Conservation (phyloP, 2,888 invertebrate species). For the Beris morrisii region DNA sequence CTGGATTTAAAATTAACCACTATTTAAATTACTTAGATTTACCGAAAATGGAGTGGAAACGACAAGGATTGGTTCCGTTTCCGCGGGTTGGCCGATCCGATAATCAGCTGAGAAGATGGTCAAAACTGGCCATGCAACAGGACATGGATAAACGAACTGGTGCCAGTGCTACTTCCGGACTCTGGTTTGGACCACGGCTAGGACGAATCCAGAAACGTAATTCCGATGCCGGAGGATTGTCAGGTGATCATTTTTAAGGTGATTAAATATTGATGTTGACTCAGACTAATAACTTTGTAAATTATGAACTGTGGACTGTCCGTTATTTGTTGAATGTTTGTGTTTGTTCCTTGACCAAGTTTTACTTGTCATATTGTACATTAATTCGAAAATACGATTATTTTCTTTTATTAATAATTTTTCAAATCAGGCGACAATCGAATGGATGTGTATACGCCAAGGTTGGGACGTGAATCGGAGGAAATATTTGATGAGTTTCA, state of each 20-base stretch:
- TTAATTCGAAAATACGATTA: background rate
- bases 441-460: conserved; percentile 43
- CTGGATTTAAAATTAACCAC: background rate
- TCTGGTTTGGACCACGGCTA: conserved; percentile 72
- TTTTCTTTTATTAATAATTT: background rate
- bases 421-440: conserved; percentile 14
- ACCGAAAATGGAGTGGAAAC: conserved; percentile 49
- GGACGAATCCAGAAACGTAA: conserved; percentile 59
- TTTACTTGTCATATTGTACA: too few species aligned
- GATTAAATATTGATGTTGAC: conserved; percentile 40
- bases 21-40: conserved; percentile 43
- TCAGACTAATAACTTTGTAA: background rate
- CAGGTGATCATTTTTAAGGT: conserved; percentile 42
- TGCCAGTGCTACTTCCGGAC: conserved; percentile 55
- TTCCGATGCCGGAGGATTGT: conserved; percentile 31
- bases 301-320: too few species aligned
- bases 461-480: conserved; percentile 50
- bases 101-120: conserved; percentile 50
- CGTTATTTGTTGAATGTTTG: too few species aligned
- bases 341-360: too few species aligned
- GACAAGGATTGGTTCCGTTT: conserved; percentile 56
- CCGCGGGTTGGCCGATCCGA: conserved; percentile 57
- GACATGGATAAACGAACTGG: conserved; percentile 52
- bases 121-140: conserved; percentile 47
- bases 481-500: conserved; percentile 41